These are phyloP conservation scores for Baryphthengus martii DNA, from an alignment of 2,113 vertebrate species.

Conservation along the genomic window DNA sequence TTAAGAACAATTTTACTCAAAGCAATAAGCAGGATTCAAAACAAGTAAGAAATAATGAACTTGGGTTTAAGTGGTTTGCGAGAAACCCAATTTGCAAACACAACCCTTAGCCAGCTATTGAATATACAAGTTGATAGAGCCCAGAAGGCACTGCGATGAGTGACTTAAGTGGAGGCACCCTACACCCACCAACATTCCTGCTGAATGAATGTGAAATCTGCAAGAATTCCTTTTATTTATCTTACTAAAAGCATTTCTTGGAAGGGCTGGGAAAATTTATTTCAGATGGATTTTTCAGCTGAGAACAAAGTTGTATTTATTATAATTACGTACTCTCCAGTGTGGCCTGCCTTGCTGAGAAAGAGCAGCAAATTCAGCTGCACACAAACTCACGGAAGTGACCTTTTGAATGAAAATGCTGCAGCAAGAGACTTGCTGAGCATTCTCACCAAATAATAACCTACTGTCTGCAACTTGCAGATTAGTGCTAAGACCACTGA, in stretches of 20 bases:
- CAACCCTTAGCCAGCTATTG: slow-evolving; percentile 47
- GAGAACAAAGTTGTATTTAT: slow-evolving; percentile 67
- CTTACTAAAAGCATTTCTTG: slow-evolving; percentile 56
- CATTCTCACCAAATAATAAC: slow-evolving; percentile 53
- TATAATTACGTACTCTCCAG: slow-evolving; percentile 41
- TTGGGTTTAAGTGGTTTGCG: not conserved
- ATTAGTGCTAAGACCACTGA: slow-evolving; percentile 23
- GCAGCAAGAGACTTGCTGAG: not conserved
- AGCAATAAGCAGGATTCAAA: slow-evolving; percentile 17
- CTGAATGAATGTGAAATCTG: slow-evolving; percentile 54
- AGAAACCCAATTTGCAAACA: slow-evolving; percentile 38
- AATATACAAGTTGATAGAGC: not conserved
- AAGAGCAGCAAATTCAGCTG: slow-evolving; percentile 66
- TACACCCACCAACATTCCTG: slow-evolving; percentile 61
- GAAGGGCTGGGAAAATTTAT: slow-evolving; percentile 56
- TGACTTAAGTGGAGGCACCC: slow-evolving; percentile 63
- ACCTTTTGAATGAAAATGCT: slow-evolving; percentile 61
- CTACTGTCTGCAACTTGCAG: slow-evolving; percentile 40
- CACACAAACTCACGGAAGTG: slow-evolving; percentile 27
- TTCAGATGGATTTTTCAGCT: slow-evolving; percentile 59
- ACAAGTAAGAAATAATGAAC: slow-evolving; percentile 19
- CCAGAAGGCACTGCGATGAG: slow-evolving; percentile 60
- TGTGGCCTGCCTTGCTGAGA: slow-evolving; percentile 52
- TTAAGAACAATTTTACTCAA: slow-evolving; percentile 9
- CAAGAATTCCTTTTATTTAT: slow-evolving; percentile 68